Conservation (phyloP, 2,888 invertebrate species). For the Polymixis flavicincta region DNA sequence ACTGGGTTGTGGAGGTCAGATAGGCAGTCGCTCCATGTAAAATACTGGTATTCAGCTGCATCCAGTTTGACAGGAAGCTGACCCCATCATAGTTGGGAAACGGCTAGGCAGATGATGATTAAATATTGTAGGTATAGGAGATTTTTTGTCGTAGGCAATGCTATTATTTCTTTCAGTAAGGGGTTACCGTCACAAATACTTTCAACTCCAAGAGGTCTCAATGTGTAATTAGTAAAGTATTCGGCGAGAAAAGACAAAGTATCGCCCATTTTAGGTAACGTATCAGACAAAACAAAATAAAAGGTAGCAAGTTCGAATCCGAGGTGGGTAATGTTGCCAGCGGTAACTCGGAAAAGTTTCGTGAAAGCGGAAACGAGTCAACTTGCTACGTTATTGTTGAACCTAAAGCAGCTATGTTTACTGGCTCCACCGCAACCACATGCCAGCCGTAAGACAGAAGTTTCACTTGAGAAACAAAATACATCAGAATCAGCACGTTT, state of each 20-base stretch:
- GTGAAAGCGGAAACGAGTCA: constrained; percentile 70
- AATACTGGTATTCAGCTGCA: too few species aligned
- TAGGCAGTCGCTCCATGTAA: too few species aligned
- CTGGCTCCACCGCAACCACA: constrained; percentile 58
- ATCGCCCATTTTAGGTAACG: constrained; percentile 35
- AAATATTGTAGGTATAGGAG: too few species aligned
- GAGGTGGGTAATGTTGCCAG: constrained; percentile 61
- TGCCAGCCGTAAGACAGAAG: constrained; percentile 41
- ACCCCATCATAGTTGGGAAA: too few species aligned
- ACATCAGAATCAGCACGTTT: not conserved
- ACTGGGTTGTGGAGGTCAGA: too few species aligned
- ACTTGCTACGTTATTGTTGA: constrained; percentile 76
- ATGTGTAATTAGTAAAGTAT: constrained; percentile 41
- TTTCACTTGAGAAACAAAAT: constrained; percentile 12
- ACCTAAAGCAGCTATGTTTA: constrained; percentile 74
- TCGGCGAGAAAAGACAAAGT: constrained; percentile 27
- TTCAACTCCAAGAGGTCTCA: not conserved
- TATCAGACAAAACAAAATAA: constrained; percentile 60
- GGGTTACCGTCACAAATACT: not conserved
- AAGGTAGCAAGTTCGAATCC: constrained; percentile 61
- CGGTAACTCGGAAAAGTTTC: constrained; percentile 70
- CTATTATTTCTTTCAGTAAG: not conserved
- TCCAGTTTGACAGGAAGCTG: too few species aligned
- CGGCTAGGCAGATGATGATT: too few species aligned
- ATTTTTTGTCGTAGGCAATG: not conserved